Evolutionary conservation across 2,888 invertebrate genomes (phyloP).

Genomic region (Amphipyra berbera): DNA sequence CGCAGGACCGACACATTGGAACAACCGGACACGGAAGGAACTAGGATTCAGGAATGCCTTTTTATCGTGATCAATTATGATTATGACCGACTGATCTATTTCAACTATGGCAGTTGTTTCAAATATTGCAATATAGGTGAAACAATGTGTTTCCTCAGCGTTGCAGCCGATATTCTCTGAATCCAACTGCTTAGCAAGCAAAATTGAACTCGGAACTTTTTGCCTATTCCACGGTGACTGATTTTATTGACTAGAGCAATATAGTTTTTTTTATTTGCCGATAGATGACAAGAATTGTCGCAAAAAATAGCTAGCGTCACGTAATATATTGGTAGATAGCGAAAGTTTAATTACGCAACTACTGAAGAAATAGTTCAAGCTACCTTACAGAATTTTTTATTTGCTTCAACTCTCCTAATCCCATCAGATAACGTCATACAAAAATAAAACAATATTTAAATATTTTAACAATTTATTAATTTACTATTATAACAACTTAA

Average conservation of each 20-base stretch:
- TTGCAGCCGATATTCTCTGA: constrained; percentile 33
- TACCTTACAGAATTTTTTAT: constrained; percentile 26
- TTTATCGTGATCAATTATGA: constrained; percentile 28
- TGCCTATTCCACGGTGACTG: constrained; percentile 75
- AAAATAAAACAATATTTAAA: constrained; percentile 38
- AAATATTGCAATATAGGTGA: constrained; percentile 7
- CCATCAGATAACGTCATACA: constrained; percentile 22
- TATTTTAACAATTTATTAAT: constrained; percentile 56
- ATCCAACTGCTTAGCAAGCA: constrained; percentile 61
- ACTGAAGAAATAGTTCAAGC: constrained; percentile 48
- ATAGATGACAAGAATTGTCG: constrained; percentile 67
- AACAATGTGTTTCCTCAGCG: constrained; percentile 34
- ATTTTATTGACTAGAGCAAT: constrained; percentile 65
- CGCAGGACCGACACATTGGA: constrained; percentile 28
- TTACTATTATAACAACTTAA: constrained; percentile 65
- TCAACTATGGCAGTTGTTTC: constrained; percentile 5
- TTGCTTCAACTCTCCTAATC: constrained; percentile 15
- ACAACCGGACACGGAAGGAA: constrained; percentile 56
- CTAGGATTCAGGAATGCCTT: constrained; percentile 22
- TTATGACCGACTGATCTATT: constrained; percentile 20
- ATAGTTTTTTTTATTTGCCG: constrained; percentile 67
- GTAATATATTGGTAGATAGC: constrained; percentile 81
- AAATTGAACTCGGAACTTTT: constrained; percentile 73
- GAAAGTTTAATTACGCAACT: constrained; percentile 81
- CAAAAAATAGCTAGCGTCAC: constrained; percentile 76